phyloP scores from a whole-genome alignment of 2,888 invertebrate species.

The Dascillus cervinus region DNA sequence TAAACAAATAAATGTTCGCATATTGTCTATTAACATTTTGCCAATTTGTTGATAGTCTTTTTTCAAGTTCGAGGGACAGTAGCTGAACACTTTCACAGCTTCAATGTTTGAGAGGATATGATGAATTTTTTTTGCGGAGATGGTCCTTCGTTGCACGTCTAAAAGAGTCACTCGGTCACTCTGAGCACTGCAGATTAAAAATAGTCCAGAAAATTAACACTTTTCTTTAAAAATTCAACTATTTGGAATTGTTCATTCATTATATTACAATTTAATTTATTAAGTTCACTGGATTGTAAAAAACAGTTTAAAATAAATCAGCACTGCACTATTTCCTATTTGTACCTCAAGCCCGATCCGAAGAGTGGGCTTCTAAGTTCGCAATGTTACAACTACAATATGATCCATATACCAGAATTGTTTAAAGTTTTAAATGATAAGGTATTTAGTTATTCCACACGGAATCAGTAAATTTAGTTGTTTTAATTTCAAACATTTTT shows the following conservation, averaged over 20 bases:
- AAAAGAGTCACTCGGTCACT: constrained; percentile 24
- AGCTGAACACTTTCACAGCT: constrained; percentile 24
- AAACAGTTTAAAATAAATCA: constrained; percentile 34
- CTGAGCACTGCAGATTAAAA: constrained; percentile 19
- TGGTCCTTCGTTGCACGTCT: constrained; percentile 26
- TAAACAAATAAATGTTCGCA: constrained; percentile 32
- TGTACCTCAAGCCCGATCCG: constrained; percentile 37
- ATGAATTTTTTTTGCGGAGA: constrained; percentile 20
- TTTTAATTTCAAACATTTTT: constrained; percentile 13
- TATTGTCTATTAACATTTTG: constrained; percentile 27
- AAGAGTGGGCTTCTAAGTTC: constrained; percentile 39
- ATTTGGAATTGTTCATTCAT: constrained; percentile 25
- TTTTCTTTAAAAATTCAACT: constrained; percentile 30
- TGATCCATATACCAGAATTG: constrained; percentile 39
- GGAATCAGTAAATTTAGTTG: constrained; percentile 23
- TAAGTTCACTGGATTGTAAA: constrained; percentile 31
- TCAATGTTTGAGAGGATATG: constrained; percentile 15
- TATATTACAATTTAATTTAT: constrained; percentile 35
- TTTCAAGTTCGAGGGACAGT: constrained; percentile 16
- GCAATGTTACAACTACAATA: constrained; percentile 35
- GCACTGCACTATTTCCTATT: constrained; percentile 37
- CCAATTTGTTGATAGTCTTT: constrained; percentile 37
- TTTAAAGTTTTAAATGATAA: constrained; percentile 23
- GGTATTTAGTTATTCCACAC: constrained; percentile 31
- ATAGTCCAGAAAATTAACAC: constrained; percentile 35